Base-by-base conservation (phyloP, 2,888 invertebrate species). In the Syrphus vitripennis region DNA sequence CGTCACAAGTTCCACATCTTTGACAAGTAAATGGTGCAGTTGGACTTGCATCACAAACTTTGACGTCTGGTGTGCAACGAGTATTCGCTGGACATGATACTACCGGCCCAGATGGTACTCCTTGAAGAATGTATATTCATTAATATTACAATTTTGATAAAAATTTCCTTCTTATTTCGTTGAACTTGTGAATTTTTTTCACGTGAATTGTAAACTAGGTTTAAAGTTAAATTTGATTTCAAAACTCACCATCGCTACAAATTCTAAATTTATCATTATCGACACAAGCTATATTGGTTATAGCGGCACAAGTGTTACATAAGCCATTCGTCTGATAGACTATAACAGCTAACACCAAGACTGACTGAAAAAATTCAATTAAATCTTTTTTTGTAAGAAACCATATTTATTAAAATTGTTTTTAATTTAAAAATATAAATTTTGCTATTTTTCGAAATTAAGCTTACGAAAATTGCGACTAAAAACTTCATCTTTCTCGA, bases 211-310 rank as follows among this genome's bases (percentile, higher is more conserved):
- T n/a, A n/a, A n/a, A n/a, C n/a, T n/a, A n/a, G n/a, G n/a, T n/a
- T n/a, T n/a, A n/a, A n/a, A n/a, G n/a, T n/a, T n/a, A n/a, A n/a
- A n/a, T n/a, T n/a, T n/a, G n/a, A n/a, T n/a, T 9, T 21, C 10
- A 3, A 50, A 9, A 45, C 79, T 57, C 19, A 79, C 79, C 65
- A 4, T 79, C 37, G 1, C 5, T 9, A 21, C 79, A 79, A 10
- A 72, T 14, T 37, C 34, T 42, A 26, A 72, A 79, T 50, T 55
- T n/a, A n/a, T n/a, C 24, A 4, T 65, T 10, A 19, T 19, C 21
- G 26, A 74, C 79, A 57, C 79, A 79, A 29, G 79, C 72, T 45
- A n/a, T n/a, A n/a, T n/a, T n/a, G n/a, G n/a, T n/a, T n/a, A n/a
- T n/a, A n/a, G n/a, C n/a, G n/a, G n/a, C n/a, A n/a, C n/a, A n/a